Evolutionary conservation across 2,797 vertebrate species (phyloP).

Genomic region (Balearica regulorum): DNA sequence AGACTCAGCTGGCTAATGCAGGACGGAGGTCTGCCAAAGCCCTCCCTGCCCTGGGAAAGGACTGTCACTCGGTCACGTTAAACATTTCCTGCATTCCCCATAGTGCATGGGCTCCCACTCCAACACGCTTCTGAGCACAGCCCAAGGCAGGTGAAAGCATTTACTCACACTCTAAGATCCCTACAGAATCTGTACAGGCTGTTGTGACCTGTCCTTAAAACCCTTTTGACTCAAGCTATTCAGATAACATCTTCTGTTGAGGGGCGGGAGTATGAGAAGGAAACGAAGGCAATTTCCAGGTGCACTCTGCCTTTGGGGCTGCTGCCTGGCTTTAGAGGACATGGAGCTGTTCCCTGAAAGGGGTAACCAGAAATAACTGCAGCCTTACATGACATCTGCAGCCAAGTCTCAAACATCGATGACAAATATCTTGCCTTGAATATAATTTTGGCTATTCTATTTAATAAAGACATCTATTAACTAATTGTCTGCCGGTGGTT

Average conservation of each 20-base stretch:
- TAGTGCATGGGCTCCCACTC: background rate
- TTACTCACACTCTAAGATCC: background rate
- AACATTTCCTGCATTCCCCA: background rate
- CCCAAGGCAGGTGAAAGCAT: background rate
- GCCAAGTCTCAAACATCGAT: background rate
- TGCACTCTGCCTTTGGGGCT: background rate
- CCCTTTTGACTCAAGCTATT: background rate
- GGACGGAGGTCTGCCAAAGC: background rate
- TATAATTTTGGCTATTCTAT: background rate
- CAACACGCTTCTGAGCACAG: rapidly evolving
- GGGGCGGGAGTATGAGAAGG: background rate
- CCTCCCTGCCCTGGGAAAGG: background rate
- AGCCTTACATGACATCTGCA: background rate
- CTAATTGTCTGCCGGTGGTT: background rate
- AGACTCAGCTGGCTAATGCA: background rate
- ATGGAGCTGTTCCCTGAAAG: background rate
- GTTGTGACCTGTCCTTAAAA: background rate
- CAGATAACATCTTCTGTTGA: background rate
- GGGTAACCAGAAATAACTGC: background rate
- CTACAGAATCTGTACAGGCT: background rate
- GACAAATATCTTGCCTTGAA: background rate
- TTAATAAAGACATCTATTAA: background rate
- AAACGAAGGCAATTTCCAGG: background rate
- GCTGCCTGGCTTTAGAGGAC: background rate
- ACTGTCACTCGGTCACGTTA: rapidly evolving